Conservation (phyloP, 2,888 invertebrate genomes). For the Amphimallon solstitiale region DNA sequence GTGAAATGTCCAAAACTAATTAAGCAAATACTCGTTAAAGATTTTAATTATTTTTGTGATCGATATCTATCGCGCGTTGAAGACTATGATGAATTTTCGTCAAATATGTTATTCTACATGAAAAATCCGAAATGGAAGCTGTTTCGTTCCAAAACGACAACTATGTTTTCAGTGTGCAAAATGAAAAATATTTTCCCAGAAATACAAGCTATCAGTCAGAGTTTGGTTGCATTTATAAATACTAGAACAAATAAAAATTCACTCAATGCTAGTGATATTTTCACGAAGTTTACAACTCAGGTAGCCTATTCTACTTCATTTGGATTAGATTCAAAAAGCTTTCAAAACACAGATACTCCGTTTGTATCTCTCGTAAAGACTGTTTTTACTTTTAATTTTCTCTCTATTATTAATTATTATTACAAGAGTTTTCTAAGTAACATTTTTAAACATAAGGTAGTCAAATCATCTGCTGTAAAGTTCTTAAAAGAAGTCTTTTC, state of each 20-base stretch:
- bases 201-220: conserved; percentile 59
- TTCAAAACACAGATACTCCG: conserved; percentile 53
- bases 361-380: conserved; percentile 54
- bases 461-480: no score
- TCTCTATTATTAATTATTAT: no score
- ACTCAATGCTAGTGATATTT: conserved; percentile 47
- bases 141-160: conserved; percentile 65
- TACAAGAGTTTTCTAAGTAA: no score
- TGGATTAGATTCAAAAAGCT: conserved; percentile 58
- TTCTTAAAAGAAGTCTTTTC: no score
- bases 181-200: conserved; percentile 66
- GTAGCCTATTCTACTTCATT: conserved; percentile 61
- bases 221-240: conserved; percentile 16
- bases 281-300: conserved; percentile 59
- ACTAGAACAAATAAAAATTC: neutral
- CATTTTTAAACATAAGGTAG: no score
- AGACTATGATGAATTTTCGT: conserved; percentile 60
- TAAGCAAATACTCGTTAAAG: conserved; percentile 63
- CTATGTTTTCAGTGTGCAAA: conserved; percentile 68
- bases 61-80: conserved; percentile 61
- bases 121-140: conserved; percentile 67
- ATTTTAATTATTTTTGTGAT: conserved; percentile 65
- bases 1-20: conserved; percentile 63
- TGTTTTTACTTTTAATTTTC: conserved; percentile 43
- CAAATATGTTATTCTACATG: conserved; percentile 61